Conservation (phyloP, 30 jellyfish, hydroid and myxozoan species). For the Catostylus mosaicus region DNA sequence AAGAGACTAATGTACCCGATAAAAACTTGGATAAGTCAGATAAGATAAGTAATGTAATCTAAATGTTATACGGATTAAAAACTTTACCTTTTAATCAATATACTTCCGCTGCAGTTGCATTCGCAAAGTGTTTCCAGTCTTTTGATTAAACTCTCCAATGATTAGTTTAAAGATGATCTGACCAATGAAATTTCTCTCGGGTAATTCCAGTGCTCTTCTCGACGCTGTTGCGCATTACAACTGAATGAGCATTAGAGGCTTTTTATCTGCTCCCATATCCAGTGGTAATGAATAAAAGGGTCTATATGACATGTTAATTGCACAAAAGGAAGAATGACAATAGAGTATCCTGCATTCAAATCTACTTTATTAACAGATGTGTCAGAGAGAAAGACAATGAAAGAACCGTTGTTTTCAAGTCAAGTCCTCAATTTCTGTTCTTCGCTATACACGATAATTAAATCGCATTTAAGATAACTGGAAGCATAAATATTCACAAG, state of each 20-base stretch:
- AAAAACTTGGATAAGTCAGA: background rate
- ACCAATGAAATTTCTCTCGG: background rate
- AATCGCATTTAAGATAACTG: conserved; percentile 38
- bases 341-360: conserved; percentile 52
- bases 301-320: conserved; percentile 62
- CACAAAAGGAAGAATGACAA: conserved; percentile 35
- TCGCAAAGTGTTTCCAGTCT: background rate
- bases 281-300: conserved; percentile 34
- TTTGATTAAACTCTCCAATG: background rate
- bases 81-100: background rate
- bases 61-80: no score
- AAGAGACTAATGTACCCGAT: background rate
- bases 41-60: no score
- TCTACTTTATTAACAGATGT: conserved; percentile 54
- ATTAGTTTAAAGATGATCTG: no score
- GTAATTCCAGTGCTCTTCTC: conserved; percentile 9
- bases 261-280: conserved; percentile 60
- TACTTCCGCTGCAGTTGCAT: background rate
- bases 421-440: conserved; percentile 47
- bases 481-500: conserved; percentile 41
- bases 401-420: conserved; percentile 41
- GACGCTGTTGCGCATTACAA: background rate
- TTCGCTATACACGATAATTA: conserved; percentile 23
- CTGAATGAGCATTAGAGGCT: conserved; percentile 8
- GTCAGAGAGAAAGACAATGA: conserved; percentile 32